Conservation (phyloP, 2,888 invertebrate species). For the Volucella bombylans region DNA sequence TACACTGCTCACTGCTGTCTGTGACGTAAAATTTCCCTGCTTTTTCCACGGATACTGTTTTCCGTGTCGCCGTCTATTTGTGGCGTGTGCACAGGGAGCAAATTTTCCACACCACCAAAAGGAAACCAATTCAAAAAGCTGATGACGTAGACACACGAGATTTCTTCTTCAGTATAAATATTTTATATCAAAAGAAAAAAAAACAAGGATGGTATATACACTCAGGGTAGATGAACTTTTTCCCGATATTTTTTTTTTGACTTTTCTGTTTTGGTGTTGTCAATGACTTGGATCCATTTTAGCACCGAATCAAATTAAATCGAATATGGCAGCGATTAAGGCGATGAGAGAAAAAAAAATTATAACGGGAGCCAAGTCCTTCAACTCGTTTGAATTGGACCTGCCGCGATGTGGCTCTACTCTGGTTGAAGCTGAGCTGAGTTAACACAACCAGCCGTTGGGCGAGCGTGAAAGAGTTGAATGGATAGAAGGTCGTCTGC, state of each 20-base stretch:
- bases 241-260: conserved; percentile 17
- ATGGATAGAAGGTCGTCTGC: conserved; percentile 22
- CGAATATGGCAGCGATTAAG: conserved; percentile 30
- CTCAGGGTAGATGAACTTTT: not conserved
- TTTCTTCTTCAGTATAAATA: conserved; percentile 10
- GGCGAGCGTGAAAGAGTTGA: conserved; percentile 49
- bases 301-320: not conserved
- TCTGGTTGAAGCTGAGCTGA: conserved; percentile 5
- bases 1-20: conserved; percentile 4
- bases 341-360: conserved; percentile 12
- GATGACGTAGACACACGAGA: conserved; percentile 57
- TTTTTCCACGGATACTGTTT: conserved; percentile 30
- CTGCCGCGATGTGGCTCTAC: conserved; percentile 55
- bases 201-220: not conserved
- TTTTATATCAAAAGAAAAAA: not conserved
- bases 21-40: conserved; percentile 63
- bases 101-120: conserved; percentile 23
- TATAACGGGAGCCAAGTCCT: conserved; percentile 54
- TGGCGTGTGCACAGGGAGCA: conserved; percentile 36
- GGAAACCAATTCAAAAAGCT: conserved; percentile 27
- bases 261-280: no score
- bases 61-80: conserved; percentile 51
- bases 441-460: conserved; percentile 43
- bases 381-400: conserved; percentile 49
- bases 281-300: not conserved